These are phyloP conservation scores for Zaprionus lachaisei DNA, from an alignment of 1,140 invertebrate genomes.

Conservation along the genomic window DNA sequence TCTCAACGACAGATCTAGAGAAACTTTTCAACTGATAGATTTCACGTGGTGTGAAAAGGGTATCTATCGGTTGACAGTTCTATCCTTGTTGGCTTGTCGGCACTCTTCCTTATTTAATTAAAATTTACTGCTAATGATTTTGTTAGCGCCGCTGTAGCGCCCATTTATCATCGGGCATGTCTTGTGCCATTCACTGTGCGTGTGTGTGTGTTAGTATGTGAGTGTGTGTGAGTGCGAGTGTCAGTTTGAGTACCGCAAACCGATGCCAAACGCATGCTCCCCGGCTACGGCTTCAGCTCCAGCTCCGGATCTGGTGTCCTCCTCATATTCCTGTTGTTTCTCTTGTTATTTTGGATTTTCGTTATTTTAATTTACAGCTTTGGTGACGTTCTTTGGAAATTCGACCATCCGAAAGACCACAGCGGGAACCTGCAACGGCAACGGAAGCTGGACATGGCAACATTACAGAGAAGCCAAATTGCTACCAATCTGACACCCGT, in stretches of 20 bases:
- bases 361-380: constrained; percentile 79
- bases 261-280: constrained; percentile 72
- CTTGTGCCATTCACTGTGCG: constrained; percentile 13
- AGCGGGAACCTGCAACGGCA: neutral
- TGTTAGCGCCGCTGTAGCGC: constrained; percentile 57
- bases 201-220: neutral
- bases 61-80: constrained; percentile 1
- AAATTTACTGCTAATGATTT: constrained; percentile 74
- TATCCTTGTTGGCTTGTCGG: neutral
- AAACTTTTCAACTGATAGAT: neutral
- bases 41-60: neutral
- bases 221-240: neutral
- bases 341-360: constrained; percentile 56
- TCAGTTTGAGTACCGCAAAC: constrained; percentile 45
- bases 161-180: constrained; percentile 67
- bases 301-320: neutral
- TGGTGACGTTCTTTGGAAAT: constrained; percentile 67
- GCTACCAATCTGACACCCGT: constrained; percentile 13
- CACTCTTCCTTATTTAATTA: constrained; percentile 53
- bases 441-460: constrained; percentile 36
- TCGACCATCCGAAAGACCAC: constrained; percentile 31
- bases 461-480: neutral
- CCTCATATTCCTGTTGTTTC: constrained; percentile 20
- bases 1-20: neutral
- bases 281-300: constrained; percentile 12